Evolutionary conservation across 2,113 vertebrate genomes (phyloP), one percentile per base, ranked within the genome.

Genomic region (Lophotis ruficrista): DNA sequence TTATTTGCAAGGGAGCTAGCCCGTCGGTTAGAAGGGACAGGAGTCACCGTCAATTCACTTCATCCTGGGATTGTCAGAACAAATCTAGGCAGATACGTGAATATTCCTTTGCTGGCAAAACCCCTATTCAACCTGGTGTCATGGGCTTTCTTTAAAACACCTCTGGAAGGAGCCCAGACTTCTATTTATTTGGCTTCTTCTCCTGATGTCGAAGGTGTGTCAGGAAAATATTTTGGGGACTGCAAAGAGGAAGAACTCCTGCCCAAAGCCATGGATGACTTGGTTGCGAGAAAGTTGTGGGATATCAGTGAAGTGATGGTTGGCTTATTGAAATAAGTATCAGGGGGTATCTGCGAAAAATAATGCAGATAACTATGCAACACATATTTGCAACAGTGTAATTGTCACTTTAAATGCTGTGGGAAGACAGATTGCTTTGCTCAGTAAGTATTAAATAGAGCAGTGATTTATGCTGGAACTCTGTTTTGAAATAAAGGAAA

Each of bases 1-100:
- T 93, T 99, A 33, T 99, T 99, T 76, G 98, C 98, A 22, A 98
- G 97, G 21, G 98, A 99, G 80, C 97, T 99, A 69, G 98, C 99
- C 41, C 98, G 87, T 20, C 98, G 98, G 21, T 96, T 99, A 35
- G 98, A 98, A 76, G 98, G 98, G 41, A 99, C 98, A 0, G 98
- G 98, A 15, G 99, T 99, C 58, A 99, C 98, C 0, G 98, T 99
- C 73, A 99, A 99, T 13, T 98, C 98, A 1, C 98, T 99, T 53
- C 99, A 99, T 56, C 99, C 99, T 2, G 99, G 99, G 27, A 98
- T 99, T 33, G 99, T 99, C 80, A 98, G 99, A 96, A 99, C 99
- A 78, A 98, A 98, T 61, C 98, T 99, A 4, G 99, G 99, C 62
- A 98, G 99, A 45, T 97, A 99, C 2, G 97, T 99, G 35, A 98